Base-by-base conservation (phyloP, 2,113 vertebrate species). In the Sphaerodactylus townsendi region DNA sequence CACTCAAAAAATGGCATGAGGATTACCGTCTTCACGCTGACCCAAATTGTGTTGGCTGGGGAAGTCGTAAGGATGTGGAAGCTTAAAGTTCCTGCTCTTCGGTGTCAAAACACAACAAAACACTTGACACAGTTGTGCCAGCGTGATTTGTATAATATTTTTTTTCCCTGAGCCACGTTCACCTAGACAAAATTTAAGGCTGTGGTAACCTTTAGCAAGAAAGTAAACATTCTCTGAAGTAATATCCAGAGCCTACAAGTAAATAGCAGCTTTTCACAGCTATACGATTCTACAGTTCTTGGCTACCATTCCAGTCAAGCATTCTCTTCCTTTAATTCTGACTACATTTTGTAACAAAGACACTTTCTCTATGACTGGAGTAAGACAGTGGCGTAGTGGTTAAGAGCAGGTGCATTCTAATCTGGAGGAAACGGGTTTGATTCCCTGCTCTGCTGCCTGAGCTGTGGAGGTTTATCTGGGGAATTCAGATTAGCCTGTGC, bases 191-290 rank as follows among this genome's bases (percentile, higher is more conserved):
- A 92, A 85, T 81, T 88, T 92, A 82, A 89, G 56, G 92, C 87
- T 82, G 90, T 78, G 39, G 87, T 92, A 93, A 91, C 46, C 85
- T 93, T 82, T 88, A 89, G 83, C 87, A 90, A 83, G 77, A 92
- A 91, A 93, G 89, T 88, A 93, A 94, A 94, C 81, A 74, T 89
- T 91, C 69, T 93, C 82, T 90, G 87, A 90, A 90, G 88, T 87
- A 94, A 95, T 90, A 92, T 92, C 92, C 91, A 94, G 92, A 93
- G 90, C 87, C 86, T 91, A 87, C 86, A 95, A 94, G 94, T 95
- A 95, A 95, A 95, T 93, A 95, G 86, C 68, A 70, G 85, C 21
- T 1, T 25, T n/a, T 28, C 48, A 14, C 25, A 41, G 39, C 25
- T 39, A 33, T 37, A 50, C 39, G n/a, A 30, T 30, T 62, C 65